Conservation (phyloP, 2,113 vertebrate species). For the Fregata magnificens region DNA sequence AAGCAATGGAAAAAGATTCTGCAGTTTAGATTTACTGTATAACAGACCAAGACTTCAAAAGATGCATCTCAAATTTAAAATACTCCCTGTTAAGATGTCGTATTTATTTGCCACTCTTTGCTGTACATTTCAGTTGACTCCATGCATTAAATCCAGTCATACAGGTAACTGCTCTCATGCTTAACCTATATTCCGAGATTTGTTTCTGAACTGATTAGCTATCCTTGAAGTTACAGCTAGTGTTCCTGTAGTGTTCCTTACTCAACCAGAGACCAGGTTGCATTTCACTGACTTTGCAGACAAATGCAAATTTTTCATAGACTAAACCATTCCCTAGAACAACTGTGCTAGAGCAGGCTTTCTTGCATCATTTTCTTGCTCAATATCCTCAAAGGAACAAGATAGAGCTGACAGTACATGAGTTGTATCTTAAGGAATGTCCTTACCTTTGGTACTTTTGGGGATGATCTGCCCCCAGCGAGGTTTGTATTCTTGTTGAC, state of each 20-base stretch:
- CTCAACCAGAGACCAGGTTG: neutral
- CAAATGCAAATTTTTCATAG: neutral
- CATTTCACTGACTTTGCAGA: neutral
- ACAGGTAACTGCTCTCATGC: neutral
- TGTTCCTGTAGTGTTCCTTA: neutral
- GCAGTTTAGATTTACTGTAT: neutral
- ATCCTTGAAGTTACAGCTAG: neutral
- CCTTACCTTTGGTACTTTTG: constrained; percentile 94
- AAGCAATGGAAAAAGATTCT: neutral
- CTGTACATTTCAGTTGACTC: neutral
- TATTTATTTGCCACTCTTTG: neutral
- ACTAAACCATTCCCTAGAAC: neutral
- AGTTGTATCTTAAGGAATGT: neutral
- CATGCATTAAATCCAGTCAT: neutral
- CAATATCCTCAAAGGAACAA: neutral
- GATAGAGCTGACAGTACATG: neutral
- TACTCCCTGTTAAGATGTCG: neutral
- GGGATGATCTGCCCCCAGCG: constrained; percentile 98
- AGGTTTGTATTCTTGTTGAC: constrained; percentile 98
- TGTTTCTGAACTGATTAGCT: neutral
- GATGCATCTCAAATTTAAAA: neutral
- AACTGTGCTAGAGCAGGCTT: neutral
- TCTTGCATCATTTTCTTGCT: neutral
- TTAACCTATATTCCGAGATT: neutral
- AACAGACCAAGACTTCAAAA: neutral